Conservation (phyloP, 2,888 invertebrate genomes). For the Oligia fasciuncula region DNA sequence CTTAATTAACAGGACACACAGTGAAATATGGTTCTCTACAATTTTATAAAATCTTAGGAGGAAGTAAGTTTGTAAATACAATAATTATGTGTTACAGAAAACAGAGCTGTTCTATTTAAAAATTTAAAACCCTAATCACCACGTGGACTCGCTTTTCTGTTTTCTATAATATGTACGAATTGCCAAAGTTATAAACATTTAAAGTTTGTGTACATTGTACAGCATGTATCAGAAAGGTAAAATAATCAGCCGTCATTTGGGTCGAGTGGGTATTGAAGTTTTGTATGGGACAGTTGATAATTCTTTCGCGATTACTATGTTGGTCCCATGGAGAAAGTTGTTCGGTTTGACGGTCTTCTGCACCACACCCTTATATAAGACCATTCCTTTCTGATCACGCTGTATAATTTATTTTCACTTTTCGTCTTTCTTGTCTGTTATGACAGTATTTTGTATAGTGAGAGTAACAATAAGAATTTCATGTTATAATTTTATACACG, state of each 20-base stretch:
- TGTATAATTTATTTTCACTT: slow-evolving; percentile 1
- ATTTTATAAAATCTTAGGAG: not conserved
- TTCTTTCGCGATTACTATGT: not conserved
- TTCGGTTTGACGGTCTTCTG: not conserved
- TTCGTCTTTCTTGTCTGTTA: not conserved
- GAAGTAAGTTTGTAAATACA: slow-evolving; percentile 29
- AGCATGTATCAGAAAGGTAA: not conserved
- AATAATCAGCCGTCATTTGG: not conserved
- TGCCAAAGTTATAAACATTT: slow-evolving; percentile 17
- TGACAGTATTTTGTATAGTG: not conserved
- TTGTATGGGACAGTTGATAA: not conserved
- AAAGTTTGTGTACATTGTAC: not conserved
- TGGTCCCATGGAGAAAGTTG: not conserved
- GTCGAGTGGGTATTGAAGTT: not conserved
- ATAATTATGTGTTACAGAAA: not conserved
- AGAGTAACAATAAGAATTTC: slow-evolving; percentile 3
- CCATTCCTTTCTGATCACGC: not conserved
- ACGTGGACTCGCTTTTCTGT: not conserved
- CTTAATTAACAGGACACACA: not conserved
- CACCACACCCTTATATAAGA: not conserved
- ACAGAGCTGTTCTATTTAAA: not conserved
- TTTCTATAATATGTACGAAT: not conserved
- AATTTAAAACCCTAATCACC: not conserved
- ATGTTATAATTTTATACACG: not conserved
- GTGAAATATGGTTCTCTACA: not conserved